Evolutionary conservation across 1,140 invertebrate genomes (phyloP).

Genomic region (Antheraea pernyi): DNA sequence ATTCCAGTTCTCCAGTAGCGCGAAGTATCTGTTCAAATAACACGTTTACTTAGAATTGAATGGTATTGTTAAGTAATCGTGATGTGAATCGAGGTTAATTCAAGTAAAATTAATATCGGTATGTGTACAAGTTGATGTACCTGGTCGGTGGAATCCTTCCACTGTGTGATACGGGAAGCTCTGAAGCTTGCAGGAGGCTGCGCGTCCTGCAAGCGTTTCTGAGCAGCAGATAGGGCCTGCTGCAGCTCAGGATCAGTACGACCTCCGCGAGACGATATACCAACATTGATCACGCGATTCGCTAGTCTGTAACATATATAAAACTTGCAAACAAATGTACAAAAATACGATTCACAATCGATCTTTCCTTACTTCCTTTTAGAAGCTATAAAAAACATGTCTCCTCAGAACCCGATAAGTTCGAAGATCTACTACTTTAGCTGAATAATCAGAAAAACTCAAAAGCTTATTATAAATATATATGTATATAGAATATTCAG

Average conservation of each 20-base stretch:
- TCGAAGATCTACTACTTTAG: too few species aligned
- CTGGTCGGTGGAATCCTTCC: constrained; percentile 93
- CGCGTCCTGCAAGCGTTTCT: constrained; percentile 88
- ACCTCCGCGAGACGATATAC: constrained; percentile 96
- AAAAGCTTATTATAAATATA: too few species aligned
- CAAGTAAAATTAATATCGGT: background rate
- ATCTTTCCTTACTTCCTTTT: too few species aligned
- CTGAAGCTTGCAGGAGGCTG: constrained; percentile 94
- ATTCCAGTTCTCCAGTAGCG: constrained; percentile 58
- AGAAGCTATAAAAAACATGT: too few species aligned
- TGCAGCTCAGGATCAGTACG: constrained; percentile 96
- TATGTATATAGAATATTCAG: too few species aligned
- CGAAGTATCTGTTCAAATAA: constrained; percentile 43
- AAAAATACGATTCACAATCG: too few species aligned
- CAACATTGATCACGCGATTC: constrained; percentile 95
- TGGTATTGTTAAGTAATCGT: background rate
- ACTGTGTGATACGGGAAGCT: constrained; percentile 91
- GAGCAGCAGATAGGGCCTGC: constrained; percentile 89
- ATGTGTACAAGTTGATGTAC: constrained; percentile 61
- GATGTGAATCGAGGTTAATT: too few species aligned
- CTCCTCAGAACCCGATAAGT: too few species aligned
- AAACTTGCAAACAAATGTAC: too few species aligned
- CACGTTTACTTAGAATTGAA: background rate
- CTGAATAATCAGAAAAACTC: too few species aligned
- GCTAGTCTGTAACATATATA: constrained; percentile 83